Base-by-base conservation (phyloP, 2,113 vertebrate genomes). In the Australoheros scitulus region DNA sequence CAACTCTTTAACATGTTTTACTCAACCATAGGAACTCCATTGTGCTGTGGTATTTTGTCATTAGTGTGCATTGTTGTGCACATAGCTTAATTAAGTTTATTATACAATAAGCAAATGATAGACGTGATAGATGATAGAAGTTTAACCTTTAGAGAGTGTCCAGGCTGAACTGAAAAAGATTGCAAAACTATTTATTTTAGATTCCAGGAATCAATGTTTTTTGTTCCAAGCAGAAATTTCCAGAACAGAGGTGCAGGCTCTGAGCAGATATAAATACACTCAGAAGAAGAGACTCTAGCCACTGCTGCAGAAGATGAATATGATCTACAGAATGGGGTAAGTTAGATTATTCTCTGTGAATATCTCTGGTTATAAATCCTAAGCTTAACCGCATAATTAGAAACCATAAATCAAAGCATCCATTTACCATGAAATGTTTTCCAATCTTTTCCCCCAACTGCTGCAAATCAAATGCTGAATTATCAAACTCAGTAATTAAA, bases 201-300 rank as follows among this genome's bases (percentile, higher is more conserved):
- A 68, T 82, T 86, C 61, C 55, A 15, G 55, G 61, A 87, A 87
- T 80, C 60, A n/a, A 50, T 5, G 0, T 34, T 89, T 89, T 43
- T 78, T 78, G 22, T 22, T 41, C 55, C 29, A 29, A 34, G 17
- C 26, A 80, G 36, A 77, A 77, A 58, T 68, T 87, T 85, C 77
- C 86, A 47, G 18, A 8, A 41, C 26, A 57, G 8, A 81, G 5
- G 2, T 5, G 60, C 3, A 32, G 0, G n/a, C 18, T 59, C 17
- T 57, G 41, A 72, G n/a, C 15, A 77, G 11, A 74, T 91, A 94
- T 94, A 94, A 92, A 94, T 80, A 76, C 43, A 56, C 6, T 75
- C 3, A 3, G 50, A 26, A 80, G 20, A 24, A 65, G 11, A 58
- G 8, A 65, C 24, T 47, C 18, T 11, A 50, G 15, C 22, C 13